These are phyloP conservation scores for Cryptoleucopteryx plumbea DNA, from an alignment of 2,113 vertebrate genomes.

Conservation along the genomic window DNA sequence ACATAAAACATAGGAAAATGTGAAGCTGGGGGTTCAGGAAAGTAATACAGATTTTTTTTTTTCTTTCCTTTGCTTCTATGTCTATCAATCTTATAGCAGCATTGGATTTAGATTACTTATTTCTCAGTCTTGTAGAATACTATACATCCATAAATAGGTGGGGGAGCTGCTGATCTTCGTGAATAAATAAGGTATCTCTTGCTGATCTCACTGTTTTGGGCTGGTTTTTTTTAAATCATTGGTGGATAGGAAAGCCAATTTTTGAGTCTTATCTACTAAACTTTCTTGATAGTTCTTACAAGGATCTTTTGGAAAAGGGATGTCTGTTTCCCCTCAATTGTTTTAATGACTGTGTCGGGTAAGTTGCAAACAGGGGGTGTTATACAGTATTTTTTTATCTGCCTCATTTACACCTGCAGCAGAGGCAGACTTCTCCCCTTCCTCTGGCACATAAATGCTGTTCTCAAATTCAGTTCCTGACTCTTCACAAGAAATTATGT, in stretches of 20 bases:
- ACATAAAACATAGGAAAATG: background rate
- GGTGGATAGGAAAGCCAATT: background rate
- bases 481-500: background rate
- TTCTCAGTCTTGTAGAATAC: background rate
- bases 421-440: background rate
- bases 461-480: background rate
- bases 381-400: background rate
- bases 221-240: background rate
- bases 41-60: background rate
- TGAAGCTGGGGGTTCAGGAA: background rate
- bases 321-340: background rate
- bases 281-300: background rate
- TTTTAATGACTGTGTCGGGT: background rate
- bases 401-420: background rate
- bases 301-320: background rate
- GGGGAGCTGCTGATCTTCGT: background rate
- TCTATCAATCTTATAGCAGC: background rate
- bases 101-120: background rate
- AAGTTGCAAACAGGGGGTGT: background rate
- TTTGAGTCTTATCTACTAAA: background rate
- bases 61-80: background rate
- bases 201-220: background rate
- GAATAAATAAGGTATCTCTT: background rate
- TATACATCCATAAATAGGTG: background rate
- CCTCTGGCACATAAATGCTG: background rate